Conservation (phyloP, 2,888 invertebrate species). For the Hirtodrosophila histrioides region DNA sequence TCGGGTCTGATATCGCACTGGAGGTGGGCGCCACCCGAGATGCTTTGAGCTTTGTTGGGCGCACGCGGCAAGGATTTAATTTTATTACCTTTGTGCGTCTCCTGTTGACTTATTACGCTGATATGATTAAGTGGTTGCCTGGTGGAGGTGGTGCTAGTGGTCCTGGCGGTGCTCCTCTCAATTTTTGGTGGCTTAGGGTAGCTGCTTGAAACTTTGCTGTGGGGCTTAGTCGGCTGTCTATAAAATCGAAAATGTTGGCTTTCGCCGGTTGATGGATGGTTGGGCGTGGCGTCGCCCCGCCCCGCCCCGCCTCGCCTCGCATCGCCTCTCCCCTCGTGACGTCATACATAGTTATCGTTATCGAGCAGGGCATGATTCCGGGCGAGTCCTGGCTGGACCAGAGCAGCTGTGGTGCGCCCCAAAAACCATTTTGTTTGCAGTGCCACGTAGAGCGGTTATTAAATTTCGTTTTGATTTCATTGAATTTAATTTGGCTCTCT, state of each 20-base stretch:
- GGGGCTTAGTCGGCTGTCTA: constrained; percentile 30
- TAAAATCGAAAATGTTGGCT: constrained; percentile 30
- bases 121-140: constrained; percentile 73
- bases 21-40: not conserved
- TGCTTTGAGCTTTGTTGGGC: constrained; percentile 24
- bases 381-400: too few species aligned
- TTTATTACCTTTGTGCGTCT: constrained; percentile 67
- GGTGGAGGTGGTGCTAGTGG: constrained; percentile 11
- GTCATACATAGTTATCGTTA: constrained; percentile 12
- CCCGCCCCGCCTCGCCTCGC: too few species aligned
- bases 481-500: constrained; percentile 27
- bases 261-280: constrained; percentile 31
- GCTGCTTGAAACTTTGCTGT: constrained; percentile 34
- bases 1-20: constrained; percentile 31
- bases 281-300: too few species aligned
- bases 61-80: constrained; percentile 76
- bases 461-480: constrained; percentile 54
- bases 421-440: not conserved
- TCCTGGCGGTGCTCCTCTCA: not conserved
- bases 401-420: too few species aligned
- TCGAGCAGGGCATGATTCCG: not conserved
- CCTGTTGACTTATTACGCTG: constrained; percentile 75
- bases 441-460: constrained; percentile 34
- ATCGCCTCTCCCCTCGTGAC: not conserved
- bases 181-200: constrained; percentile 6